Percentiles rank a stretch among this genome's conserved stretches.
Conservation (phyloP, 2,113 vertebrate genomes). For the Xerus inauris region DNA sequence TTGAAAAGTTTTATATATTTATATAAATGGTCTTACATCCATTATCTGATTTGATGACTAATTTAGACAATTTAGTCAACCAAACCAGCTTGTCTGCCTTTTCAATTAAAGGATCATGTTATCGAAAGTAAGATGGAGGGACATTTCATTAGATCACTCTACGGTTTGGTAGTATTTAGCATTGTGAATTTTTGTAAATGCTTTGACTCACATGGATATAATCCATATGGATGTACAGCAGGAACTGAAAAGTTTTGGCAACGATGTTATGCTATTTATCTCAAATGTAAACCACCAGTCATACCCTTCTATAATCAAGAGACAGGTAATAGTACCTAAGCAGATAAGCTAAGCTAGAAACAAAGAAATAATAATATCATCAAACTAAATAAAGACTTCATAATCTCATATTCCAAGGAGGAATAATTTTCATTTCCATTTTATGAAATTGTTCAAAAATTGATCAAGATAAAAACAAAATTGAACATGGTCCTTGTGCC, state of each 20-base stretch:
- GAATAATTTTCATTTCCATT: background rate
- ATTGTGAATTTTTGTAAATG: background rate
- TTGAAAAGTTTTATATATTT: constrained; percentile 29
- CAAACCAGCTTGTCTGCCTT: background rate
- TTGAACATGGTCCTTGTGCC: background rate
- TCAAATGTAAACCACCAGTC: background rate
- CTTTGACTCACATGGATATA: background rate
- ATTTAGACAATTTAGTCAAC: background rate
- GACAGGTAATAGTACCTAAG: background rate
- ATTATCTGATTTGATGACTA: background rate
- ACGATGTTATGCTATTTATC: background rate
- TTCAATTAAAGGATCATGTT: background rate
- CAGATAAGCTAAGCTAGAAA: background rate
- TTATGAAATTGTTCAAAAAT: background rate
- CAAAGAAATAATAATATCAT: background rate
- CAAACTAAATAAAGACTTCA: background rate
- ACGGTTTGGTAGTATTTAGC: background rate
- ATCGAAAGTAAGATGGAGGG: background rate
- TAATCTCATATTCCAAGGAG: background rate
- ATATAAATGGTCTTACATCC: background rate
- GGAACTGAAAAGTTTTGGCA: background rate
- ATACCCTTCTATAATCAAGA: background rate
- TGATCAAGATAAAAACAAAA: background rate
- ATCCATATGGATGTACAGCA: background rate
- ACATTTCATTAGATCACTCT: background rate